Base-by-base conservation (phyloP, 2,113 vertebrate species). In the Pelmatolapia mariae region DNA sequence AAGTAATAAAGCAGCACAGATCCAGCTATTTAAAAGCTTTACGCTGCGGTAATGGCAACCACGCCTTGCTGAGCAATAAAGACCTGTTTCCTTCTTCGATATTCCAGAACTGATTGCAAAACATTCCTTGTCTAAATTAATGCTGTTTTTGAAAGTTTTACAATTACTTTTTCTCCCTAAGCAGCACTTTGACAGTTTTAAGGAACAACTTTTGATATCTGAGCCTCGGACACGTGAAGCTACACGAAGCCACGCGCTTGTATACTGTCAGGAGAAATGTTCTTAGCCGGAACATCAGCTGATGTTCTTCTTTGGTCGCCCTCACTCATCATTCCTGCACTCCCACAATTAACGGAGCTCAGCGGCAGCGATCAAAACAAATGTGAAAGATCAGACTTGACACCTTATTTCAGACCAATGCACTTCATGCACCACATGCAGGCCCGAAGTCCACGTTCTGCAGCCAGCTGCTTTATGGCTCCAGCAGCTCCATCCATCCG, bases 1-100 rank as follows among this genome's bases (percentile, higher is more conserved):
- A 68, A 85, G 86, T 83, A 59, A 86, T 91, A 84, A 89, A 86
- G 61, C 68, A 83, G 83, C 85, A 43, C 78, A 82, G 38, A 89
- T 82, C 57, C 56, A 87, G 79, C 80, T 63, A 84, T 89, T 88
- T 83, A 59, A 76, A 83, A 76, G 29, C 63, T 81, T 47, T 36
- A 63, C 53, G 22, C 81, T 73, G 54, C 53, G 31, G 38, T 84
- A 82, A 87, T 13, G 36, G 26, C 80, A 40, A 80, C 86, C 80
- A 83, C 45, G 11, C 82, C 76, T 84, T 45, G 76, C 59, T 29
- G 33, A 82, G 73, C 63, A 47, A 36, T 71, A 10, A 87, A 83
- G 22, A 52, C 76, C 54, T 50, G 3, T 33, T 79, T 40, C 31
- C 31, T 8, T 2, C 24, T 80, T 84, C 15, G 10, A 38, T 78